Evolutionary conservation across 2,797 vertebrate species (phyloP).

Genomic region (Distichodus sexfasciatus): DNA sequence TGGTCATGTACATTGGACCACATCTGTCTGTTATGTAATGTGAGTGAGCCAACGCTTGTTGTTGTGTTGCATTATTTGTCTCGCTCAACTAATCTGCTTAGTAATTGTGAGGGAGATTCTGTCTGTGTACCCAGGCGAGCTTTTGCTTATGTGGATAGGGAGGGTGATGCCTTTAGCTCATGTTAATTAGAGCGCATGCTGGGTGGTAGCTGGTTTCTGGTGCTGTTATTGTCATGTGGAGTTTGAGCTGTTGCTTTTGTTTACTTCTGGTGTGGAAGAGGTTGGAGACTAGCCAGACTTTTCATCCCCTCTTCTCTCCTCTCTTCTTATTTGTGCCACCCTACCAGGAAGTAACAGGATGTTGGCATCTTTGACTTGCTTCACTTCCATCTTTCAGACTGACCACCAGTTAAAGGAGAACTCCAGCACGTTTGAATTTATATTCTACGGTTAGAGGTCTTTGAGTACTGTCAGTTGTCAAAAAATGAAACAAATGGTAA

Average conservation of each 20-base stretch:
- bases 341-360: constrained; percentile 1
- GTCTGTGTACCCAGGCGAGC: no score
- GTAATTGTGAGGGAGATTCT: constrained; percentile 39
- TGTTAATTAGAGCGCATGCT: constrained; percentile 39
- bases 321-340: neutral
- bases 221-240: constrained; percentile 32
- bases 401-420: constrained; percentile 1
- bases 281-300: constrained; percentile 26
- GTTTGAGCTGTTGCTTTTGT: constrained; percentile 38
- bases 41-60: neutral
- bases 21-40: no score
- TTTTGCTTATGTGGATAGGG: no score
- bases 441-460: no score
- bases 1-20: neutral
- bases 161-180: neutral
- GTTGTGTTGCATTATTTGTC: neutral
- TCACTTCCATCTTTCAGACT: neutral
- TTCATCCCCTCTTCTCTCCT: neutral
- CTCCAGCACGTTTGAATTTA: no score
- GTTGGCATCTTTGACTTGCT: neutral
- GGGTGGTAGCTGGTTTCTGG: neutral
- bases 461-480: no score
- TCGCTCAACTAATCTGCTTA: constrained; percentile 7
- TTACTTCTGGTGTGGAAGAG: constrained; percentile 29
- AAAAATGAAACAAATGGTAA: no score